A percentile compares a stretch with the other conserved stretches of the same genome.
These are phyloP conservation scores for Macrotus californicus DNA, from an alignment of 2,113 vertebrate genomes.

Conservation along the genomic window DNA sequence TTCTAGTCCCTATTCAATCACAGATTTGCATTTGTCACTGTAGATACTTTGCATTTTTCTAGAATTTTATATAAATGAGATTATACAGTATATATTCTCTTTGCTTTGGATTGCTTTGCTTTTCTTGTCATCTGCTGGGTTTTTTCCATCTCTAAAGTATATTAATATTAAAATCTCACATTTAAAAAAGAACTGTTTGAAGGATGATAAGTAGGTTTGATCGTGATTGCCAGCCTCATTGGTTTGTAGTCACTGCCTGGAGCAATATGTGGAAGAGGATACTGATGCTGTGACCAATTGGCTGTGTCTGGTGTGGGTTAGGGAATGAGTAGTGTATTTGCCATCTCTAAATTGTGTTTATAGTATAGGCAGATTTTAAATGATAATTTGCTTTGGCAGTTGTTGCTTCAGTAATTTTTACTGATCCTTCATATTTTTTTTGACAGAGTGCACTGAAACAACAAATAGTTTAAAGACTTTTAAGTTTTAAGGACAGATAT, in stretches of 20 bases:
- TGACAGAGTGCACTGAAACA: neutral
- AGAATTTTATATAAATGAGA: neutral
- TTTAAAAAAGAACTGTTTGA: neutral
- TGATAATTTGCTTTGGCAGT: neutral
- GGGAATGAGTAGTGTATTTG: neutral
- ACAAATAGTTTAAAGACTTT: neutral
- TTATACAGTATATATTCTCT: no score
- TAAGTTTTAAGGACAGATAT: neutral
- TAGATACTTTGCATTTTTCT: neutral
- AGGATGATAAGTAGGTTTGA: neutral
- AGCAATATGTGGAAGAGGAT: neutral
- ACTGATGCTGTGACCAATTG: neutral
- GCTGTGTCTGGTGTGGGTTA: neutral
- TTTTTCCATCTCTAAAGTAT: neutral
- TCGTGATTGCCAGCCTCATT: neutral
- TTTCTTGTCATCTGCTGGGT: neutral
- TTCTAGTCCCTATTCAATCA: neutral
- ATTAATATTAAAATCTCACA: constrained; percentile 14
- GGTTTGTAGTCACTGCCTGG: neutral
- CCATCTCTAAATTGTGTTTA: neutral
- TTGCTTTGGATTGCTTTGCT: neutral
- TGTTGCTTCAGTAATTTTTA: constrained; percentile 6
- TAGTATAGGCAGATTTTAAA: neutral
- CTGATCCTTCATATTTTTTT: neutral
- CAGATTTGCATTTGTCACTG: neutral